Percentiles rank a stretch among this genome's conserved stretches.
phyloP scores from a whole-genome alignment of 1,140 invertebrate genomes.

The Drosophila nebulosa region DNA sequence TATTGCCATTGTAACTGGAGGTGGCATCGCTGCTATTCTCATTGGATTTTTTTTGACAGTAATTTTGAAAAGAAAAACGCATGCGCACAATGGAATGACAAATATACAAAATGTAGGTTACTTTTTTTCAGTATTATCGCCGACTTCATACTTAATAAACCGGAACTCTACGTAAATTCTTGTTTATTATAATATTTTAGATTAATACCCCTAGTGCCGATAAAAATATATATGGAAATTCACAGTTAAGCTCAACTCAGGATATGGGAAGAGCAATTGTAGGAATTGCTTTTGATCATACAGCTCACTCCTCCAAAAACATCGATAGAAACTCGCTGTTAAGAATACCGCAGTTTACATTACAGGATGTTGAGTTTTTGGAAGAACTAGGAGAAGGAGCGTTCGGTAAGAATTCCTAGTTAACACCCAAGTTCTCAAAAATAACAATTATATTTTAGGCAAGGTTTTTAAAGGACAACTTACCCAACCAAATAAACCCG shows the following conservation, averaged over 20 bases:
- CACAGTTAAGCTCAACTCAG: slow-evolving; percentile 86
- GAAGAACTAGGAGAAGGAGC: slow-evolving; percentile 98
- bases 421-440: neutral
- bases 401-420: slow-evolving; percentile 87
- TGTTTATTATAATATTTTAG: slow-evolving; percentile 53
- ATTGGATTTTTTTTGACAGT: slow-evolving; percentile 82
- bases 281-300: slow-evolving; percentile 35
- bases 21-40: slow-evolving; percentile 38
- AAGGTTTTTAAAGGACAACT: slow-evolving; percentile 97
- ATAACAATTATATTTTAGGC: slow-evolving; percentile 78
- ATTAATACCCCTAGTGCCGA: slow-evolving; percentile 87
- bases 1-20: slow-evolving; percentile 82
- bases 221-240: slow-evolving; percentile 89
- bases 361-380: slow-evolving; percentile 92
- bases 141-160: too few species aligned
- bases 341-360: slow-evolving; percentile 87
- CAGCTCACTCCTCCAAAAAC: slow-evolving; percentile 74
- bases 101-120: slow-evolving; percentile 84
- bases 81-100: slow-evolving; percentile 81
- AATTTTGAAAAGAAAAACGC: slow-evolving; percentile 82
- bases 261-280: slow-evolving; percentile 85
- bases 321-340: slow-evolving; percentile 81
- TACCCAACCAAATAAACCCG: slow-evolving; percentile 84
- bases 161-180: too few species aligned
- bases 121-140: too few species aligned